A percentile compares a stretch with the other conserved stretches of the same genome.
Conservation (phyloP, 1,140 invertebrate species). For the Neodiprion lecontei region DNA sequence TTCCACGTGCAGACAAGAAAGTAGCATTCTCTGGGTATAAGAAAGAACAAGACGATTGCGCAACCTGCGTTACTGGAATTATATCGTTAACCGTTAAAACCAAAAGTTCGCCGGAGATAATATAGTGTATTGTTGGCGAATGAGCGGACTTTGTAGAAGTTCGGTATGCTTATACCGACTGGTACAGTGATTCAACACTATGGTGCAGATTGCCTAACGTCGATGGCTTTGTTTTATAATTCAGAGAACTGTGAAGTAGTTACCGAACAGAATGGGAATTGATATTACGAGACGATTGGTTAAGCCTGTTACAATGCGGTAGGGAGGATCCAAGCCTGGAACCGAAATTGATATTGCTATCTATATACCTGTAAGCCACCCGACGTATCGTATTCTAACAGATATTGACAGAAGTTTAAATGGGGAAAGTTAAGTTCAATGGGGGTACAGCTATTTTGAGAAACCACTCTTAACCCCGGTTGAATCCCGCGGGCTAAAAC, state of each 20-base stretch:
- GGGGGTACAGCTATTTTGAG: not conserved
- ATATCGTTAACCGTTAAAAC: too few species aligned
- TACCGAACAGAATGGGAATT: not conserved
- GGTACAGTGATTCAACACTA: not conserved
- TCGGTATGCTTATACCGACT: not conserved
- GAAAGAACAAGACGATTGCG: not conserved
- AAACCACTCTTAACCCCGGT: not conserved
- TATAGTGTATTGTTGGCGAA: too few species aligned
- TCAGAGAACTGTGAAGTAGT: not conserved
- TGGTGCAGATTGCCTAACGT: not conserved
- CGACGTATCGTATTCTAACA: not conserved
- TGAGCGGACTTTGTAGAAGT: not conserved
- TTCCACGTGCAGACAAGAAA: too few species aligned
- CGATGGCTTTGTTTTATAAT: not conserved
- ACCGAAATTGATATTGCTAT: not conserved
- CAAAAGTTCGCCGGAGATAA: too few species aligned
- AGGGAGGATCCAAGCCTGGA: not conserved
- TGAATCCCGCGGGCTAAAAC: not conserved
- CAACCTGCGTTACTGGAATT: not conserved
- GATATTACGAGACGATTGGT: not conserved
- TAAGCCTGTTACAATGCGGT: not conserved
- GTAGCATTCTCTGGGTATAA: not conserved
- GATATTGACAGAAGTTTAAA: conserved; percentile 1
- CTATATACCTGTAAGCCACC: not conserved
- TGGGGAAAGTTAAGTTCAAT: not conserved